Evolutionary conservation across 2,888 invertebrate genomes (phyloP), one percentile per base, ranked within the genome.

Genomic region (Lucinisca nassula): DNA sequence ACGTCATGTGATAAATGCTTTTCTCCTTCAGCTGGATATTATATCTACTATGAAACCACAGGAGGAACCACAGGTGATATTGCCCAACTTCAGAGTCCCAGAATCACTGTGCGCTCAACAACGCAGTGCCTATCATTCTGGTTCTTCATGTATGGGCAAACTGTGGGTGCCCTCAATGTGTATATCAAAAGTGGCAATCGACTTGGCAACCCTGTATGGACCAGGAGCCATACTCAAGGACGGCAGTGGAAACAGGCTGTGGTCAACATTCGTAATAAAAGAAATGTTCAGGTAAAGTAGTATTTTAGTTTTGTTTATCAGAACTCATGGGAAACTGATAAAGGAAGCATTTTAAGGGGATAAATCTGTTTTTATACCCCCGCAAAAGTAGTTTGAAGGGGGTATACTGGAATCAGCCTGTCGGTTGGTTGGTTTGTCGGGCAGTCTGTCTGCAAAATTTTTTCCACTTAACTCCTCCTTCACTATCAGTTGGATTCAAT

Each of bases 71-170:
- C 24, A 2, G 89, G 87, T 17, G 87, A 84, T 61, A 92, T 90
- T 76, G 92, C 92, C 14, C 93, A 92, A 79, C 55, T 93, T 14
- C 76, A 85, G 83, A 93, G 93, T 78, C 90, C 90, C 0, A 12
- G 70, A 4, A 40, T 92, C 37, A 81, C 89, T 12, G 49, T 76
- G 0, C 76, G 82, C 6, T 61, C 80, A 0, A 45, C 79, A 1
- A 76, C 84, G 0, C 87, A 88, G 30, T 93, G 94, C 61, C 76
- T 94, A 30, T 91, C 92, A 21, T 94, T 94, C 91, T 95, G 94
- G 94, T 95, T 93, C 89, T 94, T 93, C 81, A 95, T 95, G 95
- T 94, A 94, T 82, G 95, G 95, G 8, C 82, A 85, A 67, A 91
- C 91, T 86, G 92, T 94, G 10, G 90, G 91, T 72, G 80, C 87